These are phyloP conservation scores for Torymus texanus DNA, from an alignment of 2,888 invertebrate genomes.

Conservation along the genomic window DNA sequence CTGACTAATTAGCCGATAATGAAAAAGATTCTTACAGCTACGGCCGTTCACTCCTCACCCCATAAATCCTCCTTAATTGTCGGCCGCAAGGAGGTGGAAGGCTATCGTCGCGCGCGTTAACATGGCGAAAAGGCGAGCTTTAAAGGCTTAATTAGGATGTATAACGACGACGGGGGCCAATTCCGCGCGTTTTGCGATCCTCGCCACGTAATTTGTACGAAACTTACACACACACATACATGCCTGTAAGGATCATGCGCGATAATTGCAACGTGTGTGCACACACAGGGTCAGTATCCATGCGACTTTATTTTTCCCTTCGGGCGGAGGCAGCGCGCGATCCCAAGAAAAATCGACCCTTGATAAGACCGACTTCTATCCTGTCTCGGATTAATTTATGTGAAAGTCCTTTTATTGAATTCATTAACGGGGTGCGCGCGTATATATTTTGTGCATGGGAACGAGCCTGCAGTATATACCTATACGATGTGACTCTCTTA, in stretches of 20 bases:
- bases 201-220: constrained; percentile 17
- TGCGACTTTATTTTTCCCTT: too few species aligned
- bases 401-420: constrained; percentile 53
- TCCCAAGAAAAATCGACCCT: constrained; percentile 34
- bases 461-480: constrained; percentile 10
- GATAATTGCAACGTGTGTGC: constrained; percentile 7
- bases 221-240: too few species aligned
- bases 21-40: neutral
- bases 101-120: neutral
- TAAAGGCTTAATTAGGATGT: constrained; percentile 48
- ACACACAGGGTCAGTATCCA: too few species aligned
- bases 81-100: neutral
- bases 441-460: constrained; percentile 39
- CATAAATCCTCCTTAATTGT: constrained; percentile 41
- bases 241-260: too few species aligned
- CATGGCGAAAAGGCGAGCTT: constrained; percentile 12
- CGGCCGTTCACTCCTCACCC: constrained; percentile 24
- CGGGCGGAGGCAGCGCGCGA: too few species aligned
- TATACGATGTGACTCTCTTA: too few species aligned
- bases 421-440: constrained; percentile 42
- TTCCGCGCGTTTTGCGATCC: neutral
- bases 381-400: constrained; percentile 47
- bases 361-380: constrained; percentile 16
- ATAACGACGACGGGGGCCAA: neutral
- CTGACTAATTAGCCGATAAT: constrained; percentile 42